Base-by-base conservation (phyloP, 2,888 invertebrate species). In the Chymomyza amoena region DNA sequence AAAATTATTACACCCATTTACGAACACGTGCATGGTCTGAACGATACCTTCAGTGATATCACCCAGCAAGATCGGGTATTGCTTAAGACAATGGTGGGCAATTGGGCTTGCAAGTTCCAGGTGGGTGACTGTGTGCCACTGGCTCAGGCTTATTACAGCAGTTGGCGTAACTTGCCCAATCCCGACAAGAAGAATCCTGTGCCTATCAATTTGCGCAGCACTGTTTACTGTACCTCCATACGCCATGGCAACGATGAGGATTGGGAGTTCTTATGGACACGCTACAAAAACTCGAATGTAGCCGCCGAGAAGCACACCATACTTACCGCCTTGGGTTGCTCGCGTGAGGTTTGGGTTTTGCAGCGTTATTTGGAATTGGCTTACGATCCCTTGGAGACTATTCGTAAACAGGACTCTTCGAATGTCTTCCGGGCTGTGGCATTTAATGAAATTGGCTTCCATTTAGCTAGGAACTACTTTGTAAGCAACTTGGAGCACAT, bases 251-350 rank as follows among this genome's bases (percentile, higher is more conserved):
- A 93, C 7, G 93, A 94, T 74, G 91, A 92, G 0, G 94, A 95
- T 80, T 97, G 96, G 96, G 91, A 95, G 50, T 97, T 96, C 92
- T 92, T 95, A 18, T 95, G 95, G 92, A 90, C 93, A 16, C 93
- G 94, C 67, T 95, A 95, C 84, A 91, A 93, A 75, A 91, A 91
- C 52, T 93, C 95, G 9, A 95, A 95, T 90, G 94, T 95, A 18
- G 95, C 95, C 0, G 93, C 95, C 6, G 96, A 96, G 71, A 93
- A 94, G 73, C 92, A 93, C 65, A 92, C 93, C 5, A 93, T 97
- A 45, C 92, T 96, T 54, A 87, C 89, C 10, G 93, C 95, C 0
- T 91, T 97, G 75, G 93, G 95, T 13, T 97, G 97, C 89, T 93
- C 95, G 0, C 87, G 89, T 0, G 89, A 92, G 73, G 74, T 86